Conservation (phyloP, 2,113 vertebrate genomes). For the Lethenteron reissneri region DNA sequence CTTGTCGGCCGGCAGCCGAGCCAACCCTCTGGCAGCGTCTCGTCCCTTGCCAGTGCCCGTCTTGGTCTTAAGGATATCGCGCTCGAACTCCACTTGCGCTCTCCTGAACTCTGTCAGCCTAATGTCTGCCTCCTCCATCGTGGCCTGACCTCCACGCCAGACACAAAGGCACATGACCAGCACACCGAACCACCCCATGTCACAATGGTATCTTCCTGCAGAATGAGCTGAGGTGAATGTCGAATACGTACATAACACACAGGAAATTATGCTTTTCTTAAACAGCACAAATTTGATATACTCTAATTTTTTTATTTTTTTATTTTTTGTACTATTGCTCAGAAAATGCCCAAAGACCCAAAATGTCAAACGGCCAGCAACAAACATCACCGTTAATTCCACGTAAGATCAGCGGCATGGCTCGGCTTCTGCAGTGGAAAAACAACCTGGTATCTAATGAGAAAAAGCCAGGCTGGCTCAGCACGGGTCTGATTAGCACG, state of each 20-base stretch:
- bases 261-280: no score
- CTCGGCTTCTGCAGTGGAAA: no score
- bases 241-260: no score
- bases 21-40: conserved; percentile 19
- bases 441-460: no score
- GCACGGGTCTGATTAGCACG: not conserved
- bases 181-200: no score
- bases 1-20: conserved; percentile 19
- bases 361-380: no score
- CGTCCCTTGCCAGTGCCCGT: conserved; percentile 16
- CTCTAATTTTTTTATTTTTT: not conserved
- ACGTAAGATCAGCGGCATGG: no score
- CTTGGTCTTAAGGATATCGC: conserved; percentile 20
- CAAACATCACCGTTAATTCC: no score
- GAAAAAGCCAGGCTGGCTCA: not conserved
- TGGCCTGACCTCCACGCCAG: conserved; percentile 19
- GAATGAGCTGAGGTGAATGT: no score
- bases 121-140: conserved; percentile 27
- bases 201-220: no score
- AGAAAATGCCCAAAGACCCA: no score
- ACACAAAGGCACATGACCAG: not conserved
- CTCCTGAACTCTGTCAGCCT: conserved; percentile 23
- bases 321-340: not conserved
- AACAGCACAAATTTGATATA: not conserved
- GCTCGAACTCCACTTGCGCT: conserved; percentile 27